A percentile compares a stretch with the other conserved stretches of the same genome.
Evolutionary conservation across 2,888 invertebrate species (phyloP).

Genomic region (Pandemis heparana): DNA sequence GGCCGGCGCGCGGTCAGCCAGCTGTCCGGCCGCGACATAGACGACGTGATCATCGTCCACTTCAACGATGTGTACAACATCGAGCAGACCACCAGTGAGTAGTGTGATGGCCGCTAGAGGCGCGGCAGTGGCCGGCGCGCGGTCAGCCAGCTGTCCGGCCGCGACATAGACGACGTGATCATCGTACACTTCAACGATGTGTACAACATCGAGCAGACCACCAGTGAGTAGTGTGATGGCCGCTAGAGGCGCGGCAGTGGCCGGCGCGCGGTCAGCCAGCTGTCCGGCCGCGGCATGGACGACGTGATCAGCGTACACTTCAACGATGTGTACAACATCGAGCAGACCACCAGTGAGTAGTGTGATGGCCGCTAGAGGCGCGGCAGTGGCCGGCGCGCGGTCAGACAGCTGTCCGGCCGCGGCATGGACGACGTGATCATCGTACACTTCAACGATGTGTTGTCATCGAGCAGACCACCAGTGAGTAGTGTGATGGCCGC

Average conservation of each 20-base stretch:
- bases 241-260: constrained; percentile 85
- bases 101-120: too few relatives aligned
- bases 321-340: constrained; percentile 97
- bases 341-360: constrained; percentile 86
- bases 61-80: constrained; percentile 97
- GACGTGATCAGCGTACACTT: constrained; percentile 92
- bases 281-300: constrained; percentile 78
- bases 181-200: constrained; percentile 97
- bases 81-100: constrained; percentile 88
- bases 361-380: too few relatives aligned
- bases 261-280: constrained; percentile 87
- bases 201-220: constrained; percentile 93
- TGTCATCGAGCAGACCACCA: constrained; percentile 91
- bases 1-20: constrained; percentile 58
- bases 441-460: constrained; percentile 96
- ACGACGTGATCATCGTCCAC: constrained; percentile 90
- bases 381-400: too few relatives aligned
- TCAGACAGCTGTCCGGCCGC: constrained; percentile 72
- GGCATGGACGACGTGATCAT: constrained; percentile 88
- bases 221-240: constrained; percentile 67
- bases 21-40: constrained; percentile 77
- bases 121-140: constrained; percentile 79
- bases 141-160: constrained; percentile 80
- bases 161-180: constrained; percentile 85
- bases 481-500: constrained; percentile 77